Conservation (phyloP, 2,888 invertebrate genomes). For the Tipula lateralis region DNA sequence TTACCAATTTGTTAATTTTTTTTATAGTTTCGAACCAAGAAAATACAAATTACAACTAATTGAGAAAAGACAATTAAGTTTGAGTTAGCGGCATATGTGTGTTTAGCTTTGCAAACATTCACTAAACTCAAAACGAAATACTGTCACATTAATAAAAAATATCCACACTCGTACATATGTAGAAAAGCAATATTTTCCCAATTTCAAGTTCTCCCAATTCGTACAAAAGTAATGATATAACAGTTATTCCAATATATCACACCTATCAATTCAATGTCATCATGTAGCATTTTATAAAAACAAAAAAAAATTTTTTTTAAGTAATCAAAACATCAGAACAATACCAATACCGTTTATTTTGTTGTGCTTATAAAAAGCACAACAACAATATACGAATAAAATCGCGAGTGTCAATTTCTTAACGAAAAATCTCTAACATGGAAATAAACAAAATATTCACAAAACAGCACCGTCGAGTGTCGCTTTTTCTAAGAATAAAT, state of each 20-base stretch:
- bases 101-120: neutral
- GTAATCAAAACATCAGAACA: constrained; percentile 16
- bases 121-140: neutral
- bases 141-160: neutral
- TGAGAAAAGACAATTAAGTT: neutral
- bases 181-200: neutral
- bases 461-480: neutral
- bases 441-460: neutral
- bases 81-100: neutral
- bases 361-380: neutral
- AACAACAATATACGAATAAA: neutral
- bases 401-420: constrained; percentile 1
- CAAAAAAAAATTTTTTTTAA: neutral
- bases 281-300: constrained; percentile 4
- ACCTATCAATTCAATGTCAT: constrained; percentile 19
- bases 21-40: neutral
- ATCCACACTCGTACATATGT: too few relatives aligned
- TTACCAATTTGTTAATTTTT: neutral
- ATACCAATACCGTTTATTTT: neutral
- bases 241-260: constrained; percentile 9
- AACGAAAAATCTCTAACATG: constrained; percentile 24
- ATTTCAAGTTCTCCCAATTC: neutral
- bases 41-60: neutral
- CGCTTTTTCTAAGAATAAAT: neutral
- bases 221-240: neutral